A percentile compares a stretch with the other conserved stretches of the same genome.
phyloP scores from a whole-genome alignment of 2,797 vertebrate species.

The Chaetodon trifasciatus region DNA sequence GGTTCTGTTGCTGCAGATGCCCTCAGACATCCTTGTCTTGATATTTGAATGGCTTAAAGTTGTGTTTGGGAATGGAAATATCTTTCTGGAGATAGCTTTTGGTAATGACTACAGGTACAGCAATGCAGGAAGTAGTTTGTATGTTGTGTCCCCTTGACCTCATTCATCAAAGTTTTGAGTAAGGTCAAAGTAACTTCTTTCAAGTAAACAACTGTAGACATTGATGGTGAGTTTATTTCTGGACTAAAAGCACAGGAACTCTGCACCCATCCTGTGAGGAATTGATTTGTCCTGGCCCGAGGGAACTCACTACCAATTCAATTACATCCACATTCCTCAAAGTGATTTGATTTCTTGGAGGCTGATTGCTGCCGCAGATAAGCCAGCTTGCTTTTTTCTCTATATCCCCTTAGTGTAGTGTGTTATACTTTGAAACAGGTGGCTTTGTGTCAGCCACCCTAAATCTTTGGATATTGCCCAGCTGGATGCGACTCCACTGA shows the following conservation, averaged over 20 bases:
- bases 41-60: slow-evolving; percentile 13
- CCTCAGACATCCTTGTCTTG: slow-evolving; percentile 17
- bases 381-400: slow-evolving; percentile 9
- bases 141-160: not conserved
- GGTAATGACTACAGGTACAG: not conserved
- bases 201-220: slow-evolving; percentile 13
- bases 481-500: slow-evolving; percentile 23
- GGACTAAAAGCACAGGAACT: slow-evolving; percentile 20
- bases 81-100: not conserved
- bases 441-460: slow-evolving; percentile 26
- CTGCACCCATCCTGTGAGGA: not conserved
- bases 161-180: not conserved
- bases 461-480: slow-evolving; percentile 15
- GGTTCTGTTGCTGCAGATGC: slow-evolving; percentile 25
- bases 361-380: slow-evolving; percentile 39
- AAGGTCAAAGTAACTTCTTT: not conserved
- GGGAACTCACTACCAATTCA: slow-evolving; percentile 33
- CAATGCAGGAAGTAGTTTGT: not conserved
- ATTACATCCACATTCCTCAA: slow-evolving; percentile 46
- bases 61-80: slow-evolving; percentile 13
- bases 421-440: slow-evolving; percentile 36
- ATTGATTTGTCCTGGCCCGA: slow-evolving; percentile 16
- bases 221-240: slow-evolving; percentile 43
- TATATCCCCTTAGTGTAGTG: not conserved
- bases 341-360: slow-evolving; percentile 56